Percentiles rank a stretch among this genome's conserved stretches.
phyloP scores from a whole-genome alignment of 2,113 vertebrate genomes.

The Eubucco bourcierii region DNA sequence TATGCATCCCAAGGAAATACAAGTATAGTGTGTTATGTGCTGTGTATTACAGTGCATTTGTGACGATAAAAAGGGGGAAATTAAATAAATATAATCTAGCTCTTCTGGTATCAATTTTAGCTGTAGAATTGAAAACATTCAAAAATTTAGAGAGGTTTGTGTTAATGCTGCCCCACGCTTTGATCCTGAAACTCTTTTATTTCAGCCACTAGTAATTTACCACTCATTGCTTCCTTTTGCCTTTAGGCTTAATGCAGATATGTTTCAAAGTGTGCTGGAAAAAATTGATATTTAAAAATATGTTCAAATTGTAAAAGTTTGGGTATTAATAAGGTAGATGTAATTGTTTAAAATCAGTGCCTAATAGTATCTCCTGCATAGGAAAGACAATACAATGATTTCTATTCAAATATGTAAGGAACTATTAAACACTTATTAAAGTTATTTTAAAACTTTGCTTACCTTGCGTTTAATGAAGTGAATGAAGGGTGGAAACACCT shows the following conservation, averaged over 20 bases:
- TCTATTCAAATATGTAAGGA: conserved; percentile 59
- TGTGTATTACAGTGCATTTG: neutral
- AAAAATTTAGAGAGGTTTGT: conserved; percentile 48
- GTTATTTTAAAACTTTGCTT: conserved; percentile 64
- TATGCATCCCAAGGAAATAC: neutral
- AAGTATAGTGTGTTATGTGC: neutral
- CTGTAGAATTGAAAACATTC: conserved; percentile 57
- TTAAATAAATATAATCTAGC: conserved; percentile 58
- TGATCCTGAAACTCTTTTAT: conserved; percentile 69
- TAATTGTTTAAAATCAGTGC: conserved; percentile 2
- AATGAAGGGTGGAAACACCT: conserved; percentile 52
- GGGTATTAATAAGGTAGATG: neutral
- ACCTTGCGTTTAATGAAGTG: conserved; percentile 60
- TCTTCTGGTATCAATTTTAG: conserved; percentile 67
- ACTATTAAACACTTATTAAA: conserved; percentile 67
- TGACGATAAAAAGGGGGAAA: conserved; percentile 46
- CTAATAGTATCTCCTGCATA: neutral
- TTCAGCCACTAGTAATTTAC: conserved; percentile 65
- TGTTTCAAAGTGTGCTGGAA: conserved; percentile 55
- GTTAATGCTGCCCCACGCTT: conserved; percentile 53
- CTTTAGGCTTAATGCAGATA: conserved; percentile 41
- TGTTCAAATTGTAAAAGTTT: neutral
- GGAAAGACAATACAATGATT: conserved; percentile 61
- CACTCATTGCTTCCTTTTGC: conserved; percentile 59
- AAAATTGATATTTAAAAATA: neutral